Evolutionary conservation across 2,888 invertebrate species (phyloP), one percentile per base, ranked within the genome.

Genomic region (Metopia argyrocephala): DNA sequence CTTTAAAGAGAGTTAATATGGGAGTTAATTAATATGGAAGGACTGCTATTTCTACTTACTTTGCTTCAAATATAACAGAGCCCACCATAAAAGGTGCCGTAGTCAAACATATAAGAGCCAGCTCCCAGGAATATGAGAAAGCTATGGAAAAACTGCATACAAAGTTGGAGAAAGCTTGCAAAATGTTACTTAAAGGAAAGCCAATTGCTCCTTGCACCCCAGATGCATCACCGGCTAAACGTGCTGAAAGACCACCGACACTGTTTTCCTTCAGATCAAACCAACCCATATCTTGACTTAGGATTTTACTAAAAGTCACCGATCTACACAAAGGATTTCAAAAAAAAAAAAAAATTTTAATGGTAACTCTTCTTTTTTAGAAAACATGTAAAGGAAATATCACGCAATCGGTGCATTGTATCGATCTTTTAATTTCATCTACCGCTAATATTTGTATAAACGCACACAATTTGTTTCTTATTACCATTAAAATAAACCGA

Each of bases 201-300:
- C 95, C 95, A 0, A 94, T 94, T 0, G 94, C 94, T 18, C 95
- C 95, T 86, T 95, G 95, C 0, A 95, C 94, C 2, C 93, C 94
- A 0, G 94, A 93, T 0, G 94, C 94, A 86, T 95, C 95, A 0
- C 94, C 93, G 0, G 95, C 94, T 0, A 95, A 89, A 18, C 94
- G 91, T 0, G 94, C 93, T 64, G 94, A 94, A 0, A 95, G 87
- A 0, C 94, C 93, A 0, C 95, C 95, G 0, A 94, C 93, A 7
- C 94, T 93, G 86, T 95, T 94, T 4, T 88, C 85, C 0, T 94
- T 92, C 28, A 93, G 91, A 86, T 95, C 95, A 88, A 93, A 95
- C 81, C 81, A 81, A 9, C 93, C 94, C 83, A 95, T 93, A 85
- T 95, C 95, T 87, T 95, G 96, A 57, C 91, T 91, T 73, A 96